These are phyloP conservation scores for Microplitis mediator DNA, from an alignment of 1,140 invertebrate species.

Conservation along the genomic window DNA sequence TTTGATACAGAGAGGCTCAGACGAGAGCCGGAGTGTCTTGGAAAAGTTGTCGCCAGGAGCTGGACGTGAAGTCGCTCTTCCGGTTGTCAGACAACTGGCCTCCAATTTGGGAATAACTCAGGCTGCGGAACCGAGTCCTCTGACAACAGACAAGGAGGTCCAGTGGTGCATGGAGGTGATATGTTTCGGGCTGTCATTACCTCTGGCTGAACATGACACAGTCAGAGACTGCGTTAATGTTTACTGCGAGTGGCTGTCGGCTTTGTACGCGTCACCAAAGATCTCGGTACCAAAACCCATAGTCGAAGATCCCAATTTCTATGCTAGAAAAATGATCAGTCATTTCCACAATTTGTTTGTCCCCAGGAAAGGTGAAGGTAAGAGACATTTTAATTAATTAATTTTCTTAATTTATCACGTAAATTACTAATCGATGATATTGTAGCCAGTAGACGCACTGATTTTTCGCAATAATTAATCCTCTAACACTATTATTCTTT, in stretches of 20 bases:
- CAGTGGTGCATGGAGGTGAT: conserved; percentile 94
- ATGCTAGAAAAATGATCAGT: conserved; percentile 88
- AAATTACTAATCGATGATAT: conserved; percentile 3
- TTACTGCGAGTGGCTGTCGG: conserved; percentile 95
- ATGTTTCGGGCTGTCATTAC: conserved; percentile 89
- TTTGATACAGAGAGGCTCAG: conserved; percentile 69
- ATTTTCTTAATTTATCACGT: neutral
- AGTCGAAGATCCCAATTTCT: conserved; percentile 87
- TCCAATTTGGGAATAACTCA: conserved; percentile 77
- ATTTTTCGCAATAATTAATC: neutral
- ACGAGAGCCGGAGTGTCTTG: conserved; percentile 81
- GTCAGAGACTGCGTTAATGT: conserved; percentile 95
- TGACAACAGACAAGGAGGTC: conserved; percentile 81
- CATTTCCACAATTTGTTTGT: conserved; percentile 96
- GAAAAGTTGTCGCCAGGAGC: conserved; percentile 79
- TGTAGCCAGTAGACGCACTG: neutral
- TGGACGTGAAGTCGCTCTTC: conserved; percentile 81
- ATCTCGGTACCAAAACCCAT: conserved; percentile 85
- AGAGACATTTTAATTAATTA: conserved; percentile 45
- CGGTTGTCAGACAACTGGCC: conserved; percentile 82
- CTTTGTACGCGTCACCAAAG: conserved; percentile 81
- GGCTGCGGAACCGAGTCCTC: conserved; percentile 75
- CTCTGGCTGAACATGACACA: conserved; percentile 88
- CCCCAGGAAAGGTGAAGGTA: conserved; percentile 90
- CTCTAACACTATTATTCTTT: conserved; percentile 32